A percentile compares a stretch with the other conserved stretches of the same genome.
Conservation (phyloP, 2,797 vertebrate genomes). For the Gymnothorax reevesii region DNA sequence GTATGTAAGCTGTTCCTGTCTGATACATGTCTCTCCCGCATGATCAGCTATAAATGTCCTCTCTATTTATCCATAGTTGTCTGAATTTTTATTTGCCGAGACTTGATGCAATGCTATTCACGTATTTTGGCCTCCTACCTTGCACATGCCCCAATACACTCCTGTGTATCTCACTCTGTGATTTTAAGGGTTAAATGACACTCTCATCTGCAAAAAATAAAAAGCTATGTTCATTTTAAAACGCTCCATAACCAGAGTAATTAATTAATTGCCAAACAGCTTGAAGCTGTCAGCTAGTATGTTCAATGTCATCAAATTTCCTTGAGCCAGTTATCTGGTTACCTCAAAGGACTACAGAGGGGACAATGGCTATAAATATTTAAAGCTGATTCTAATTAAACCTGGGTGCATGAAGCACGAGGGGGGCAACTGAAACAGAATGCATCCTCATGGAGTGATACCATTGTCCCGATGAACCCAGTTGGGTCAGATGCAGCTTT, state of each 20-base stretch:
- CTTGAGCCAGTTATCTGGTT: constrained; percentile 53
- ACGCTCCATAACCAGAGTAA: constrained; percentile 49
- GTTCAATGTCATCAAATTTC: constrained; percentile 55
- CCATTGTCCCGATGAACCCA: background rate
- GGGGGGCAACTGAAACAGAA: constrained; percentile 44
- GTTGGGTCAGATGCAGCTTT: constrained; percentile 5
- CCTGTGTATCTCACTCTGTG: constrained; percentile 16
- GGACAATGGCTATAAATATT: constrained; percentile 58
- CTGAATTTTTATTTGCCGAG: constrained; percentile 35
- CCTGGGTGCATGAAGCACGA: constrained; percentile 48
- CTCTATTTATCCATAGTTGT: constrained; percentile 20
- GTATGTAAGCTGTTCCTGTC: background rate
- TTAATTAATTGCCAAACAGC: constrained; percentile 60
- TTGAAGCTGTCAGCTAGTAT: constrained; percentile 59
- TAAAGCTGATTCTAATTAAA: constrained; percentile 63
- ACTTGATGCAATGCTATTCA: constrained; percentile 50
- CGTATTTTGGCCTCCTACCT: background rate
- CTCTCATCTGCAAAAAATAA: constrained; percentile 38
- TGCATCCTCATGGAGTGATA: constrained; percentile 31
- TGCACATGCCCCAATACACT: background rate
- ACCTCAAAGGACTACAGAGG: constrained; percentile 56
- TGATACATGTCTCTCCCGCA: constrained; percentile 21
- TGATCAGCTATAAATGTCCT: constrained; percentile 50
- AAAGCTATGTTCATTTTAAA: constrained; percentile 43
- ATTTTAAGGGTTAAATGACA: constrained; percentile 46